phyloP scores from a whole-genome alignment of 2,888 invertebrate species.

The Achlya flavicornis region DNA sequence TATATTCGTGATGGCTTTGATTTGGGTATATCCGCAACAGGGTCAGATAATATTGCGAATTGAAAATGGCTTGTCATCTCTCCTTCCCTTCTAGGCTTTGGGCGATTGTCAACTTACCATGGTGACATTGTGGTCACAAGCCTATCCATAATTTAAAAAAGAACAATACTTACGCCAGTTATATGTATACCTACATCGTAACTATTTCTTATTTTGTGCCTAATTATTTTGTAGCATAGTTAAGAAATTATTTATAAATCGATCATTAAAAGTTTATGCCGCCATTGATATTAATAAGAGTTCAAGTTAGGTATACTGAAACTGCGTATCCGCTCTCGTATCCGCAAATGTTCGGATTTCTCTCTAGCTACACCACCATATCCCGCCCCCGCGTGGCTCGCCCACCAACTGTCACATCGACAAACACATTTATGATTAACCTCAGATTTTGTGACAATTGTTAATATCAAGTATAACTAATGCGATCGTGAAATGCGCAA shows the following conservation, averaged over 20 bases:
- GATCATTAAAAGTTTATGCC: no score
- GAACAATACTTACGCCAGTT: no score
- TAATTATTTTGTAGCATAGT: no score
- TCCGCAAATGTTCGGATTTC: not conserved
- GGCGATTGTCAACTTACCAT: no score
- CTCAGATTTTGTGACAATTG: conserved; percentile 40
- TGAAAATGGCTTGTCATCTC: not conserved
- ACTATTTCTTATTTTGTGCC: no score
- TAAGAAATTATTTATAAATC: no score
- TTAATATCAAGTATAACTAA: conserved; percentile 60
- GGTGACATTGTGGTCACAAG: no score
- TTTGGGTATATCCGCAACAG: not conserved
- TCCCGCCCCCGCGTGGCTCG: conserved; percentile 59
- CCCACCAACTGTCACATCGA: conserved; percentile 64
- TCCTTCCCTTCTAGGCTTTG: no score
- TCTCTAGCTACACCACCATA: not conserved
- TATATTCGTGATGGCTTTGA: not conserved
- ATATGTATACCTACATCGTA: no score
- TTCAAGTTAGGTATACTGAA: not conserved
- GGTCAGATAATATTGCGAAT: not conserved
- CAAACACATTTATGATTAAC: conserved; percentile 77
- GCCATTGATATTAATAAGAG: no score
- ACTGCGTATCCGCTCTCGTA: not conserved
- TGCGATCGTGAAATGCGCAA: conserved; percentile 72
- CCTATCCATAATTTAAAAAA: no score